Conservation (phyloP, 2,888 invertebrate species). For the Tenthredo scrophulariae region DNA sequence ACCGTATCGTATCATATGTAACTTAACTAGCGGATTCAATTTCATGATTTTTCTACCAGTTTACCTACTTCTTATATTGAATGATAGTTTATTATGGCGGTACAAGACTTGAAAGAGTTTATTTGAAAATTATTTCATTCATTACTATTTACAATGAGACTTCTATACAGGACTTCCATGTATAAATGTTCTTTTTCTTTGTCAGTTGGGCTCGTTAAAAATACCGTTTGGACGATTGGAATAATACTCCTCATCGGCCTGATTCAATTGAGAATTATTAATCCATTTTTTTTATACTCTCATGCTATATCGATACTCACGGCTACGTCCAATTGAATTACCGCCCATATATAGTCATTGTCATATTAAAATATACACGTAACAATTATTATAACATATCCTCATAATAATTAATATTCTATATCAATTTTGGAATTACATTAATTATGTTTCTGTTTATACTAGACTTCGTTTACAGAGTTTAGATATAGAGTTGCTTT, state of each 20-base stretch:
- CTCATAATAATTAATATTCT: not conserved
- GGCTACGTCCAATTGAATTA: constrained; percentile 35
- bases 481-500: not conserved
- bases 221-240: not conserved
- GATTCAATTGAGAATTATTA: not conserved
- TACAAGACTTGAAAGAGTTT: not conserved
- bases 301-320: not conserved
- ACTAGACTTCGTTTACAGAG: not conserved
- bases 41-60: not conserved
- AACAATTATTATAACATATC: constrained; percentile 29
- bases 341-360: not conserved
- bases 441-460: not conserved
- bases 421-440: not conserved
- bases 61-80: not conserved
- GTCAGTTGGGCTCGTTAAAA: constrained; percentile 14
- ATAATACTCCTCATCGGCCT: not conserved
- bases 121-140: no score
- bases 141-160: constrained; percentile 21
- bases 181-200: not conserved
- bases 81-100: constrained; percentile 25
- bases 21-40: not conserved
- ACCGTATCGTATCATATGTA: not conserved
- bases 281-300: not conserved
- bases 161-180: not conserved
- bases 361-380: constrained; percentile 47